phyloP scores from a whole-genome alignment of 2,797 vertebrate species.

The Brotula barbata region DNA sequence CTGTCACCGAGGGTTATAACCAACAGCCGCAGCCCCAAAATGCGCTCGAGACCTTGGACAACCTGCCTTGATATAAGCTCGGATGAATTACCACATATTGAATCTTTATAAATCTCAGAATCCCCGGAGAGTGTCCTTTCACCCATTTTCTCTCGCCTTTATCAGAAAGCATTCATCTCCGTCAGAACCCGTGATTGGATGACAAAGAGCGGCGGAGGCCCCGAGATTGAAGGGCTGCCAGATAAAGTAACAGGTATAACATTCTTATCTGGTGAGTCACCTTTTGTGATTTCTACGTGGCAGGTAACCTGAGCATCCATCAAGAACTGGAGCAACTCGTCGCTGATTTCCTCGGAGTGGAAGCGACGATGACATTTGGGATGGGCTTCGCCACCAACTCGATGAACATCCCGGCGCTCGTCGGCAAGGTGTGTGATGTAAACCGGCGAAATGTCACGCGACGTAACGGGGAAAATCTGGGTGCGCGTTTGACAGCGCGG shows the following conservation, averaged over 20 bases:
- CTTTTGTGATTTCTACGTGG: conserved; percentile 35
- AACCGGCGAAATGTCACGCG: conserved; percentile 13
- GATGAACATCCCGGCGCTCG: conserved; percentile 93
- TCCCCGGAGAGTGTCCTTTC: conserved; percentile 14
- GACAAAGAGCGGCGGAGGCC: conserved; percentile 13
- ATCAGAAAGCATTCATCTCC: conserved; percentile 34
- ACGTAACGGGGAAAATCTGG: conserved; percentile 8
- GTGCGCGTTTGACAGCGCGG: conserved; percentile 17
- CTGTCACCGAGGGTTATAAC: conserved; percentile 53
- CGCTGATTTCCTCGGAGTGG: conserved; percentile 82
- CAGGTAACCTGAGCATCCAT: conserved; percentile 90
- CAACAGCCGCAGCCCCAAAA: conserved; percentile 36
- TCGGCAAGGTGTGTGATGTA: conserved; percentile 73
- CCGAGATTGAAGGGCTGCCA: conserved; percentile 9
- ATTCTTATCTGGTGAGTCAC: too few species aligned
- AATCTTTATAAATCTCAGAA: conserved; percentile 35
- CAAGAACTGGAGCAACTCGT: conserved; percentile 84
- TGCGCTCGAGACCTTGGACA: conserved; percentile 32
- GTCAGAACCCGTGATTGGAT: conserved; percentile 41
- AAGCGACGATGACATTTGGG: conserved; percentile 91
- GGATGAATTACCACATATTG: conserved; percentile 43
- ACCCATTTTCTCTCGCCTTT: conserved; percentile 12
- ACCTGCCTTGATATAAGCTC: conserved; percentile 30
- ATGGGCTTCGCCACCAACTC: conserved; percentile 99
- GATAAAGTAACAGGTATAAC: conserved; percentile 19